Evolutionary conservation across 2,888 invertebrate genomes (phyloP).

Genomic region (Chaetoderma sp.): DNA sequence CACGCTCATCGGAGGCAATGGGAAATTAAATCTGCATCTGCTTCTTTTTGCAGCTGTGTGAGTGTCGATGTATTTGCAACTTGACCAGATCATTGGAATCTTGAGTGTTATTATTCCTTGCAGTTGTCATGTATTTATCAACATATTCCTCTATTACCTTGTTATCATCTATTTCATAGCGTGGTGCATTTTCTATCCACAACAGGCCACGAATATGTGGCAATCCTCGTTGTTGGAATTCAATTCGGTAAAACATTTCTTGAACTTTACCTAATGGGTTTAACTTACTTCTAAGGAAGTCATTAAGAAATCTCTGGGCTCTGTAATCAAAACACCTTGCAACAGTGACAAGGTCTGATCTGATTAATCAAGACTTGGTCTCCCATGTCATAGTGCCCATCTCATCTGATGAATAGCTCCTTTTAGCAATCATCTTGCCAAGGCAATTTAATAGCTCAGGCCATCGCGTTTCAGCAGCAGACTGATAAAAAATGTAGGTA

Average conservation of each 20-base stretch:
- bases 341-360: slow-evolving; percentile 9
- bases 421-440: neutral
- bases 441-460: neutral
- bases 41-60: too few relatives aligned
- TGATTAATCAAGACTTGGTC: neutral
- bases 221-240: slow-evolving; percentile 13
- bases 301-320: slow-evolving; percentile 5
- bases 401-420: neutral
- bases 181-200: slow-evolving; percentile 12
- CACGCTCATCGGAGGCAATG: too few relatives aligned
- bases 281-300: neutral
- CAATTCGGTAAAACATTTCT: slow-evolving; percentile 10
- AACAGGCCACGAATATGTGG: slow-evolving; percentile 18
- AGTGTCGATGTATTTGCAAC: too few relatives aligned
- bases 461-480: slow-evolving; percentile 16
- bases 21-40: too few relatives aligned
- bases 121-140: too few relatives aligned
- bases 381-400: slow-evolving; percentile 11
- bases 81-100: too few relatives aligned
- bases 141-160: too few relatives aligned
- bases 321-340: slow-evolving; percentile 19
- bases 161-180: too few relatives aligned
- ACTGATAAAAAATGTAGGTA: slow-evolving; percentile 9
- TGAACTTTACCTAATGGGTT: slow-evolving; percentile 4
- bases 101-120: too few relatives aligned